Evolutionary conservation across 2,113 vertebrate species (phyloP), one percentile per base, ranked within the genome.

Genomic region (Mustela lutreola): DNA sequence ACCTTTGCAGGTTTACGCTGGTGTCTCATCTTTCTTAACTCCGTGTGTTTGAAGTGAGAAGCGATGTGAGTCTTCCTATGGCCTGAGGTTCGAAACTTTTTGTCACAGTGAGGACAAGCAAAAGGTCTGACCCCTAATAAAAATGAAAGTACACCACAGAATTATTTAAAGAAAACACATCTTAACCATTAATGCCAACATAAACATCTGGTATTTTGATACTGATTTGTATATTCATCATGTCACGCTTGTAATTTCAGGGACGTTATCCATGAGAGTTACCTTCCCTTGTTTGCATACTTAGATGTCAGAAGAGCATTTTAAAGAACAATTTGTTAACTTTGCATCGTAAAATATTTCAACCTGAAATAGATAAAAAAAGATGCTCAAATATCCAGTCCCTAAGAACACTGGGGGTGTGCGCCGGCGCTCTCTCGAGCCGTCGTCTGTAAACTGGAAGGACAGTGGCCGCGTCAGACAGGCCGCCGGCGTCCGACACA

Each of bases 71-170:
- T 99, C 98, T 99, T 99, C 90, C 99, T 99, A 97, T 99, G 99
- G 94, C 99, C 99, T 0, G 99, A 99, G 0, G 99, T 99, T 58
- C 99, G 99, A 73, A 99, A 99, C 84, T 99, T 99, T 98, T 99
- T 99, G 97, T 99, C 99, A 98, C 99, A 99, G 99, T 99, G 99
- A 87, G 99, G 99, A 98, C 99, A 99, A 79, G 99, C 99, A 98
- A 99, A 99, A 67, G 99, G 99, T 85, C 99, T 99, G 53, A 99
- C 99, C 95, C 99, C 99, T 99, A 91, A 89, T 24, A 7, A 60
- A 94, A 82, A 97, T 3, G n/a, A 91, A 94, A 88, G 73, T 1
- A 58, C n/a, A 65, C 4, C 28, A 26, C 12, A 84, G 36, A 86
- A 39, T 81, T 65, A 75, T 45, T 76, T 33, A 76, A 67, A 71